Percentiles rank a stretch among this genome's conserved stretches.
Conservation (phyloP, 2,113 vertebrate species). For the Neodontobutis hainanensis region DNA sequence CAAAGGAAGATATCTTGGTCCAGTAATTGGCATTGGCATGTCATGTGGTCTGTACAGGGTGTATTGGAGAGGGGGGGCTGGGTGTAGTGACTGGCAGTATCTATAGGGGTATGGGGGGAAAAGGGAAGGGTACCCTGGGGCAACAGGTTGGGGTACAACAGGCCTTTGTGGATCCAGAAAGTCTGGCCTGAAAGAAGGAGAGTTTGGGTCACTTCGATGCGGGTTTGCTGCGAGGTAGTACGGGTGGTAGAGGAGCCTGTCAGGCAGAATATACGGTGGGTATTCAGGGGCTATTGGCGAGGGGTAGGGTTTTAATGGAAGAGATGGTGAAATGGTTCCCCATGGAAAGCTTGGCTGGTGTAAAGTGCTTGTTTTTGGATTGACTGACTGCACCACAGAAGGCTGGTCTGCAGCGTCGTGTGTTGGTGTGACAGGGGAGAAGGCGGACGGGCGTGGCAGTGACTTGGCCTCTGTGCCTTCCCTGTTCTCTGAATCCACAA, state of each 20-base stretch:
- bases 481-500: slow-evolving; percentile 30
- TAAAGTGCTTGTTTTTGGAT: slow-evolving; percentile 75
- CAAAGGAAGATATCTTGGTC: slow-evolving; percentile 60
- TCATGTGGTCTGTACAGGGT: slow-evolving; percentile 83
- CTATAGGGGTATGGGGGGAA: slow-evolving; percentile 83
- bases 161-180: slow-evolving; percentile 85
- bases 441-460: slow-evolving; percentile 82
- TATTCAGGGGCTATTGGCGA: slow-evolving; percentile 84
- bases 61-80: slow-evolving; percentile 79
- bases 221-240: slow-evolving; percentile 80
- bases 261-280: slow-evolving; percentile 81
- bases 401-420: slow-evolving; percentile 65
- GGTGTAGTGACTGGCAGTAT: slow-evolving; percentile 83
- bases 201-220: slow-evolving; percentile 55
- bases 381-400: slow-evolving; percentile 55
- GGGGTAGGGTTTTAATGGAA: slow-evolving; percentile 76
- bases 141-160: slow-evolving; percentile 81
- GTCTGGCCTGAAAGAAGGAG: slow-evolving; percentile 70
- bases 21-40: slow-evolving; percentile 56
- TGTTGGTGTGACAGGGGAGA: slow-evolving; percentile 77
- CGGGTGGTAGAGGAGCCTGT: slow-evolving; percentile 80
- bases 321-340: slow-evolving; percentile 80
- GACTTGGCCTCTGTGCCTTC: slow-evolving; percentile 39
- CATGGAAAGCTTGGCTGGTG: slow-evolving; percentile 80
- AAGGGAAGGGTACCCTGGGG: slow-evolving; percentile 71